Conservation (phyloP, 2,888 invertebrate species). For the Branchellion lobata region DNA sequence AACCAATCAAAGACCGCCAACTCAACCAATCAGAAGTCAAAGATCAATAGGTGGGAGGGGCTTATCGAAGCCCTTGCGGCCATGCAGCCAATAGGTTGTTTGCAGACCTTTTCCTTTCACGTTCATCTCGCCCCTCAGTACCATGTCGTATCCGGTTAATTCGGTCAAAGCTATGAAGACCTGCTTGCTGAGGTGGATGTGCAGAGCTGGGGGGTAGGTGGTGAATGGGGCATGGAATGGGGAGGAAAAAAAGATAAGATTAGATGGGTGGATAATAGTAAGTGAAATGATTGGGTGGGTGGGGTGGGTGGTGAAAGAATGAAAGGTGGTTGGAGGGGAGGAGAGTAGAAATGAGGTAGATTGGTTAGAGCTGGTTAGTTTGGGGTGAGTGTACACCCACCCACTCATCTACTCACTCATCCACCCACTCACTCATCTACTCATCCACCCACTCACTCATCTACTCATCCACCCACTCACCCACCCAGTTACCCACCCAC, state of each 20-base stretch:
- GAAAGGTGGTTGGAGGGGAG: no score
- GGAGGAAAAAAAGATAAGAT: neutral
- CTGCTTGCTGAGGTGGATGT: constrained; percentile 56
- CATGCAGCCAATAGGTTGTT: constrained; percentile 57
- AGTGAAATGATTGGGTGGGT: neutral
- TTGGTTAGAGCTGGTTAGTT: no score
- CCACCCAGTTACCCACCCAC: no score
- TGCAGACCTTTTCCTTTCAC: constrained; percentile 51
- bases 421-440: no score
- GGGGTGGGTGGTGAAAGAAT: no score
- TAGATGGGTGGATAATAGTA: neutral
- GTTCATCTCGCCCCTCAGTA: constrained; percentile 49
- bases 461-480: neutral
- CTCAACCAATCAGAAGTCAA: constrained; percentile 18
- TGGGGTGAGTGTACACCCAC: no score
- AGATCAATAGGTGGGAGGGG: constrained; percentile 45
- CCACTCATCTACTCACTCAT: no score
- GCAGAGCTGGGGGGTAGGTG: constrained; percentile 54
- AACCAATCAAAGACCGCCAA: neutral
- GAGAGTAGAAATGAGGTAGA: no score
- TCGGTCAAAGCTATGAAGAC: constrained; percentile 52
- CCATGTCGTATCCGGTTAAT: constrained; percentile 46
- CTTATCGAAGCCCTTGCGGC: constrained; percentile 47
- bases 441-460: neutral
- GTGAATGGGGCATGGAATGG: constrained; percentile 13